A percentile compares a stretch with the other conserved stretches of the same genome.
Evolutionary conservation across 2,888 invertebrate species (phyloP).

Genomic region (Harpagoxenus sublaevis): DNA sequence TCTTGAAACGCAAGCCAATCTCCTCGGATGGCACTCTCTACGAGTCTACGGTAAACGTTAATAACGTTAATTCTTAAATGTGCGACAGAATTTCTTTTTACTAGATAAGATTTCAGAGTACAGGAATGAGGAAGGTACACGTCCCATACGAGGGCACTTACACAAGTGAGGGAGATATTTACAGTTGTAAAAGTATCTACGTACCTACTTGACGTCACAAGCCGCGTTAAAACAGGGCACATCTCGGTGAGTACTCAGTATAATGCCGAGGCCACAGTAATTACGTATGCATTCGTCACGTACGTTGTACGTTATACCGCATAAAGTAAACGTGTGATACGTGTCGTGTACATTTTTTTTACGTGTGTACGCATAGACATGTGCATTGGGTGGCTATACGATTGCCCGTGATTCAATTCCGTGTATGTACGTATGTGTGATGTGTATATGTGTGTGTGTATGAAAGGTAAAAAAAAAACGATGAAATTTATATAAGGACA

Average conservation of each 20-base stretch:
- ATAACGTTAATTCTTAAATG: constrained; percentile 16
- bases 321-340: constrained; percentile 43
- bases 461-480: constrained; percentile 3
- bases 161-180: constrained; percentile 59
- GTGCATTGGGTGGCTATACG: constrained; percentile 29
- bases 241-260: constrained; percentile 85
- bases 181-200: constrained; percentile 81
- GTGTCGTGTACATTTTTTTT: constrained; percentile 9
- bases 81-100: not conserved
- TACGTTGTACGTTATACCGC: constrained; percentile 54
- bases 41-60: not conserved
- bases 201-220: constrained; percentile 86
- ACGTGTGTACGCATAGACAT: constrained; percentile 13
- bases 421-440: not conserved
- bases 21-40: constrained; percentile 21
- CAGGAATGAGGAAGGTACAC: not conserved
- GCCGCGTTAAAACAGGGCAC: constrained; percentile 86
- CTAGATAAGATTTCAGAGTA: constrained; percentile 21
- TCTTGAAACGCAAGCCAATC: constrained; percentile 41
- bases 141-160: constrained; percentile 21
- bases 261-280: constrained; percentile 76
- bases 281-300: constrained; percentile 72
- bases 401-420: constrained; percentile 25
- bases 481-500: constrained; percentile 8
- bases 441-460: not conserved